Evolutionary conservation across 2,797 vertebrate genomes (phyloP).

Genomic region (Aotus griseimembra): DNA sequence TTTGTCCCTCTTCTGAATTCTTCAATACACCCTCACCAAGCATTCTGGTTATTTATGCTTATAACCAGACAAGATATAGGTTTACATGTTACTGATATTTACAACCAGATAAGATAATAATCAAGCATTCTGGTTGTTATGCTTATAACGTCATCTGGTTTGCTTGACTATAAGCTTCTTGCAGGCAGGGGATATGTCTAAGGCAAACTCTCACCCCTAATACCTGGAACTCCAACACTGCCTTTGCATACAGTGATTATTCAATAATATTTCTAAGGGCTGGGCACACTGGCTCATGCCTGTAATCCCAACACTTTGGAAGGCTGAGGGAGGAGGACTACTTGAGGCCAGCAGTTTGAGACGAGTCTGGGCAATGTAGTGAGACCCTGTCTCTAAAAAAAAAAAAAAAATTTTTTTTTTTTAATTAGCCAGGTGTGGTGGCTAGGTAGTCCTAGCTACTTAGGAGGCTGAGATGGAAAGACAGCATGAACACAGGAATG

Average conservation of each 20-base stretch:
- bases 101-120: no score
- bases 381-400: not conserved
- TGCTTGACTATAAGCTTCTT: not conserved
- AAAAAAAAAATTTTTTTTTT: no score
- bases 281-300: not conserved
- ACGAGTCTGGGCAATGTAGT: not conserved
- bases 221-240: not conserved
- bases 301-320: not conserved
- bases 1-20: conserved; percentile 10
- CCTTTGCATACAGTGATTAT: not conserved
- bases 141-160: not conserved
- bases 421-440: not conserved
- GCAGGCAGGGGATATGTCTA: not conserved
- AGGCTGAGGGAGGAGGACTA: not conserved
- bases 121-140: not conserved
- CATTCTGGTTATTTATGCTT: not conserved
- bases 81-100: no score
- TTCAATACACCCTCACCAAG: not conserved
- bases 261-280: not conserved
- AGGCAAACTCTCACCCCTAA: not conserved
- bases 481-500: not conserved
- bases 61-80: not conserved
- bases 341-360: not conserved
- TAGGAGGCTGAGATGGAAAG: not conserved
- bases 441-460: not conserved